Evolutionary conservation across 2,113 vertebrate species (phyloP).

Genomic region (Mus musculus): GRCm39 chr13:112485001-112485500

Average conservation of each 20-base stretch:
- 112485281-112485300: slow-evolving; percentile 95
- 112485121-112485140: neutral
- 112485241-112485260: slow-evolving; percentile 43
- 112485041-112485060: neutral
- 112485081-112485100: neutral
- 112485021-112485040: slow-evolving; percentile 1
- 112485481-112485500: neutral
- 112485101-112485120: neutral
- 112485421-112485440: neutral
- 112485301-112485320: slow-evolving; percentile 92
- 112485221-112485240: slow-evolving; percentile 14
- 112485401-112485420: neutral
- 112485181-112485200: accelerated
- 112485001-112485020: neutral
- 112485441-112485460: neutral
- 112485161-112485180: neutral
- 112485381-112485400: slow-evolving; percentile 95
- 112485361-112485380: slow-evolving; percentile 94
- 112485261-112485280: slow-evolving; percentile 93
- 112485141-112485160: neutral
- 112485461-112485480: neutral
- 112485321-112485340: slow-evolving; percentile 91
- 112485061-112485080: neutral
- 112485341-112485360: slow-evolving; percentile 92
- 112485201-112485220: neutral